Conservation (phyloP, 2,888 invertebrate genomes). For the Agapostemon virescens region DNA sequence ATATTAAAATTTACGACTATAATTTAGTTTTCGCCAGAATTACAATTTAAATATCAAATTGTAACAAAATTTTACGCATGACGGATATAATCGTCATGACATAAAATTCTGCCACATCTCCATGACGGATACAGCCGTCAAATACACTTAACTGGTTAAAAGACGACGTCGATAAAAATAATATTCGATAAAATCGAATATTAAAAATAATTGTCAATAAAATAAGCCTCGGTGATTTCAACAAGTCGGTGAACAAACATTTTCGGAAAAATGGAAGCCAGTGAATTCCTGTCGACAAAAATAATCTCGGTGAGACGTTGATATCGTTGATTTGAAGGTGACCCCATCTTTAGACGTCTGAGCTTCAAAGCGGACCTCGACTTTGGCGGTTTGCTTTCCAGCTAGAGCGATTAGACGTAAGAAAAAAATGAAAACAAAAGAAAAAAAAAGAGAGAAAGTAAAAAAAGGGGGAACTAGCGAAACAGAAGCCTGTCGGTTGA, state of each 20-base stretch:
- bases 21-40: too few relatives aligned
- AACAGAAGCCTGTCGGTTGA: conserved; percentile 34
- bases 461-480: neutral
- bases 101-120: too few relatives aligned
- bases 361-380: conserved; percentile 24
- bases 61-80: too few relatives aligned
- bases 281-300: neutral
- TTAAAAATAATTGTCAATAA: neutral
- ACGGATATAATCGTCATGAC: too few relatives aligned
- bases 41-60: too few relatives aligned
- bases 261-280: neutral
- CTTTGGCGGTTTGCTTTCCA: conserved; percentile 44
- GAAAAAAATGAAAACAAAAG: neutral
- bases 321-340: neutral
- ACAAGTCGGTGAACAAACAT: neutral
- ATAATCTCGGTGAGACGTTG: neutral
- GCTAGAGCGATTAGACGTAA: conserved; percentile 38
- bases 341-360: conserved; percentile 32
- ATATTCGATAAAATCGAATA: too few relatives aligned
- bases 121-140: too few relatives aligned
- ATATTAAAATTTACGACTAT: too few relatives aligned
- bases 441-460: too few relatives aligned
- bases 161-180: neutral
- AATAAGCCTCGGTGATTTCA: neutral
- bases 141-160: too few relatives aligned